phyloP scores from a whole-genome alignment of 2,113 vertebrate species.

The Marmota monax region DNA sequence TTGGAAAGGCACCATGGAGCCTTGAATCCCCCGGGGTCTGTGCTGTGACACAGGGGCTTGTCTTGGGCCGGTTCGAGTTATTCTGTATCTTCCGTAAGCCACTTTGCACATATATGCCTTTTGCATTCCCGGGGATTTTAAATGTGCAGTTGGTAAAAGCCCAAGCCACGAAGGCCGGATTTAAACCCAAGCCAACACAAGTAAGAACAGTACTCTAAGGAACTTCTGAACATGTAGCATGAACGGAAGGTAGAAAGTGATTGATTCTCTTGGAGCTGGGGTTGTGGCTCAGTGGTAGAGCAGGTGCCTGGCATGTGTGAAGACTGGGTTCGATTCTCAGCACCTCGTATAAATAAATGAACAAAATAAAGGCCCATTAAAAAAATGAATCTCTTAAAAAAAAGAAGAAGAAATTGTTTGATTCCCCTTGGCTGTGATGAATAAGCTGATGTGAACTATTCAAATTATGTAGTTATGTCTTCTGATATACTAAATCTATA shows the following conservation, averaged over 20 bases:
- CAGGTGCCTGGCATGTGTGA: no score
- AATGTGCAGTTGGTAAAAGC: not conserved
- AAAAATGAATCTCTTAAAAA: no score
- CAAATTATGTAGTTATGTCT: not conserved
- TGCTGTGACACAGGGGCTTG: rapidly evolving
- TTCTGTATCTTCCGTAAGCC: not conserved
- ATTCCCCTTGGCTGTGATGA: not conserved
- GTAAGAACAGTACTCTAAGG: not conserved
- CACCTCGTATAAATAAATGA: no score
- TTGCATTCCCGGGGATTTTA: not conserved
- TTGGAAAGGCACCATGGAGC: not conserved
- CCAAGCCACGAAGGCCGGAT: not conserved
- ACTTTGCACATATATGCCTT: not conserved
- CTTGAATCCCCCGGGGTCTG: rapidly evolving
- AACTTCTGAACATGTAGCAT: not conserved
- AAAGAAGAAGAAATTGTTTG: not conserved
- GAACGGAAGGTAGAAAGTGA: not conserved
- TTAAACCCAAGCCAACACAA: not conserved
- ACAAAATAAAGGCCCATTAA: no score
- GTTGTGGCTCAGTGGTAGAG: no score
- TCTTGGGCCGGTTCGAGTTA: not conserved
- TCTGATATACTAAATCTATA: not conserved
- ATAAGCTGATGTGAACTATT: not conserved
- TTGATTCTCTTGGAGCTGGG: not conserved
- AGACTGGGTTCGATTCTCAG: no score